These are phyloP conservation scores for Erebia epiphron DNA, from an alignment of 2,888 invertebrate species.

Conservation along the genomic window DNA sequence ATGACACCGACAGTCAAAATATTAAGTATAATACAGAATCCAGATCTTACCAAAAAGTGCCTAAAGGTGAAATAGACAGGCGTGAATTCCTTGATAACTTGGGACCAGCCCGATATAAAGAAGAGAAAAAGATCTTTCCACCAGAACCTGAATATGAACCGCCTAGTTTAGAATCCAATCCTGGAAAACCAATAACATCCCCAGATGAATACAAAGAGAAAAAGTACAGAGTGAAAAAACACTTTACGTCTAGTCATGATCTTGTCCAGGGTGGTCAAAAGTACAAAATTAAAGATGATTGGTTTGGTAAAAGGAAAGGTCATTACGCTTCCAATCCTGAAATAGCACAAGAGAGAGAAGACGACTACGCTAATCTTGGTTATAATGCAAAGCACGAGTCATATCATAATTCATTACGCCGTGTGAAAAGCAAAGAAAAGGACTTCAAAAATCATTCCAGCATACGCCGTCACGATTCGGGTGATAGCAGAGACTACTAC, in stretches of 20 bases:
- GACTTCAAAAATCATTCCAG: constrained; percentile 62
- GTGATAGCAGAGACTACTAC: constrained; percentile 79
- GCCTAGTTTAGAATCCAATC: constrained; percentile 85
- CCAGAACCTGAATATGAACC: constrained; percentile 84
- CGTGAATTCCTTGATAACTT: constrained; percentile 67
- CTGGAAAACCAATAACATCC: constrained; percentile 81
- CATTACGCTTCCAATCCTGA: constrained; percentile 85
- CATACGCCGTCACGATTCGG: constrained; percentile 71
- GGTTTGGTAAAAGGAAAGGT: constrained; percentile 75
- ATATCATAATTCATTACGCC: constrained; percentile 85
- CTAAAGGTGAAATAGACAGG: constrained; percentile 66
- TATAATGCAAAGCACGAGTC: constrained; percentile 69
- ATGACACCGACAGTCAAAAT: constrained; percentile 73
- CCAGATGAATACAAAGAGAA: constrained; percentile 83
- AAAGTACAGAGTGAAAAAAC: constrained; percentile 74
- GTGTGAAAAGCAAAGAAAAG: constrained; percentile 81
- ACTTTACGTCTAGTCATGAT: constrained; percentile 78
- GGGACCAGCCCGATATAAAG: constrained; percentile 59
- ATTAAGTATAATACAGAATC: constrained; percentile 73
- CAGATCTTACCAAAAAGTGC: constrained; percentile 63
- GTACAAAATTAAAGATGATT: constrained; percentile 72
- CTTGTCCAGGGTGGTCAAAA: constrained; percentile 70
- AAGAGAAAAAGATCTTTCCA: constrained; percentile 68
- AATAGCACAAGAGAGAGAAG: constrained; percentile 79
- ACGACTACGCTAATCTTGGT: constrained; percentile 74